A percentile compares a stretch with the other conserved stretches of the same genome.
Evolutionary conservation across 1,140 invertebrate genomes (phyloP).

Genomic region (Akabosia matsudoensis): DNA sequence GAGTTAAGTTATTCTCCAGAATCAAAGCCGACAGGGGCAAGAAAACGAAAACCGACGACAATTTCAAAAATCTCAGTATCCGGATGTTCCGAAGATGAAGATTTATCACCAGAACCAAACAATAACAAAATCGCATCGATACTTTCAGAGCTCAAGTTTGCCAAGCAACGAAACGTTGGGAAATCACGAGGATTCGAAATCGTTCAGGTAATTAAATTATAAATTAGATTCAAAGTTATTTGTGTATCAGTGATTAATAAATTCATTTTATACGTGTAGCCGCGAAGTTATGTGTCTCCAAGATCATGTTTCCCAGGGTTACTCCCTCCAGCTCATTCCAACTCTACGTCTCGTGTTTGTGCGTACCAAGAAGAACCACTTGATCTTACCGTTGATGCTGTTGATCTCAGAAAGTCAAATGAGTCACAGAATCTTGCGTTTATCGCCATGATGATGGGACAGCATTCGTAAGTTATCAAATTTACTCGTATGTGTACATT

Average conservation of each 20-base stretch:
- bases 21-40: neutral
- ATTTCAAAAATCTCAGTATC: slow-evolving; percentile 1
- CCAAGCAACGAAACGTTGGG: slow-evolving; percentile 40
- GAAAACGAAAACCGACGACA: neutral
- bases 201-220: slow-evolving; percentile 34
- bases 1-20: neutral
- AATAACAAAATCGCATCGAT: slow-evolving; percentile 45
- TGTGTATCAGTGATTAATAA: no score
- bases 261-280: no score
- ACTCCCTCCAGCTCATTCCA: slow-evolving; percentile 41
- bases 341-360: neutral
- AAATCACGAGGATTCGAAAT: slow-evolving; percentile 40
- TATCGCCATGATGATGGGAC: slow-evolving; percentile 5
- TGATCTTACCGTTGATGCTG: slow-evolving; percentile 73
- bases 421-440: neutral
- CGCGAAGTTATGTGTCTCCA: no score
- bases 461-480: no score
- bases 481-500: no score
- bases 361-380: slow-evolving; percentile 60
- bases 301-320: no score
- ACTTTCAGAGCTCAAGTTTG: slow-evolving; percentile 42
- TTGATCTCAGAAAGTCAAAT: slow-evolving; percentile 74
- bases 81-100: slow-evolving; percentile 33
- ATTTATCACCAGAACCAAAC: slow-evolving; percentile 30
- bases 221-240: no score